Conservation (phyloP, 2,888 invertebrate species). For the Heliconius sara region DNA sequence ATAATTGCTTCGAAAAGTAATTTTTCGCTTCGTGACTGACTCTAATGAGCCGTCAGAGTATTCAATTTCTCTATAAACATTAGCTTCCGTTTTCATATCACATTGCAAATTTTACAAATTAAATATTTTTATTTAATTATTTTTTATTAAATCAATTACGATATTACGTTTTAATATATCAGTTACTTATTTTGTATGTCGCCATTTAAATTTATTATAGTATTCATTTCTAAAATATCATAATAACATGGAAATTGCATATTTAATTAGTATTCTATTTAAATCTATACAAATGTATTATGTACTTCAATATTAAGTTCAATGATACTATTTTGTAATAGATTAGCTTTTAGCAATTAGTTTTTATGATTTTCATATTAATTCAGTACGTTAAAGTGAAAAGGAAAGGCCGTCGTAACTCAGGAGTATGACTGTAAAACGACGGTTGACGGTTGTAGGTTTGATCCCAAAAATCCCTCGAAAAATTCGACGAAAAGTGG, state of each 20-base stretch:
- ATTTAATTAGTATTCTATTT: conserved; percentile 1
- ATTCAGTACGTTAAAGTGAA: neutral
- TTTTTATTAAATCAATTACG: conserved; percentile 3
- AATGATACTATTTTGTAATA: neutral
- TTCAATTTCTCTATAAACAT: conserved; percentile 32
- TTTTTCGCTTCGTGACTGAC: conserved; percentile 49
- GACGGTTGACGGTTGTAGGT: too few relatives aligned
- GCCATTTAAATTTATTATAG: neutral
- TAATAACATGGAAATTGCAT: neutral
- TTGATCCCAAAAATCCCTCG: too few relatives aligned
- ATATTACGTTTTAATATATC: neutral
- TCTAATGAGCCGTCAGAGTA: conserved; percentile 36
- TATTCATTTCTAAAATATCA: neutral
- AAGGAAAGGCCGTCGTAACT: neutral
- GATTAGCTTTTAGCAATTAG: neutral
- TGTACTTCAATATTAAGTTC: neutral
- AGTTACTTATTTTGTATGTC: neutral
- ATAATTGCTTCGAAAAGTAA: conserved; percentile 50
- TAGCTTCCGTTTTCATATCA: conserved; percentile 28
- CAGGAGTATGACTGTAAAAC: too few relatives aligned
- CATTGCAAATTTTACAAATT: conserved; percentile 5
- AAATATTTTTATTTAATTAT: neutral
- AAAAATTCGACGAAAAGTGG: too few relatives aligned
- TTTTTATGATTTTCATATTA: neutral
- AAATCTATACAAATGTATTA: neutral